Base-by-base conservation (phyloP, 2,888 invertebrate genomes). In the Strigamia maritima region DNA sequence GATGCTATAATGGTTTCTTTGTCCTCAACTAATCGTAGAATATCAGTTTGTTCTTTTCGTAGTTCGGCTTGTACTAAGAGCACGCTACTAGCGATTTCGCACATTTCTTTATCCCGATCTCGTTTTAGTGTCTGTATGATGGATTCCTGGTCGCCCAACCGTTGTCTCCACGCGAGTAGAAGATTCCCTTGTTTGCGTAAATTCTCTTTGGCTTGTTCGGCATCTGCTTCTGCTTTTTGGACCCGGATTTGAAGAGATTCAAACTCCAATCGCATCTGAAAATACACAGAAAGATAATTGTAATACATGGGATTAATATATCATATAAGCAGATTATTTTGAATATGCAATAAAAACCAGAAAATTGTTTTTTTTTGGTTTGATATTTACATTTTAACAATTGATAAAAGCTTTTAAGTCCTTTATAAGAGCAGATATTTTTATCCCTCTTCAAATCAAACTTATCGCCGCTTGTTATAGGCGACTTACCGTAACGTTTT, bases 41-140 rank as follows among this genome's bases (percentile, higher is more conserved):
- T 92, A 83, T 90, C 90, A 82, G 91, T 90, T 84, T 93, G 92
- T 85, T 93, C 93, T 84, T 91, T 90, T 76, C 90, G 89, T 28
- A 93, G 87, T 10, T 92, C 88, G 10, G 92, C 91, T 85, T 93
- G 92, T 77, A 93, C 89, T 60, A 91, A 89, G 60, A 92, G 89
- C 79, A 93, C 86, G 3, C 92, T 91, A 75, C 92, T 88, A 8
- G 92, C 87, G 35, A 93, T 91, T 81, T 90, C 88, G 4, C 91
- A 90, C 31, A 93, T 88, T 84, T 93, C 92, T 84, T 90, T 90
- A 85, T 92, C 92, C 60, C 92, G 88, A 26, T 80, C 80, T 26
- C 26, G 44, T 40, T 38, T 38, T 24, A 80, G 54, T 14, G 24
- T 24, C 22, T 44, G 22, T 26, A 65, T 79, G 49, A 75, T 75